Conservation (phyloP, 1,140 invertebrate genomes). For the Aphelinus atriplicis region DNA sequence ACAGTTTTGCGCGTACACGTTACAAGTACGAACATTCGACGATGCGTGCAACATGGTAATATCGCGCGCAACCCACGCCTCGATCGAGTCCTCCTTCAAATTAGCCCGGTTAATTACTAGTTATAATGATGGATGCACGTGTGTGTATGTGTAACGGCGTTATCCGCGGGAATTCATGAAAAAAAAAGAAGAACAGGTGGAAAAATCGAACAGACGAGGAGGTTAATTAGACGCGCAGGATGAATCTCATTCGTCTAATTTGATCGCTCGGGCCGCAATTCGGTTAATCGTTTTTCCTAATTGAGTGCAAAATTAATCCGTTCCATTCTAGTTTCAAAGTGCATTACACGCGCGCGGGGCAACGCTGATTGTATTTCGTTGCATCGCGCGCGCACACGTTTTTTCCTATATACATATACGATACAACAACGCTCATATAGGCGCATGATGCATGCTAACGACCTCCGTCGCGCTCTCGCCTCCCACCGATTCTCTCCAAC, state of each 20-base stretch:
- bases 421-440: conserved; percentile 10
- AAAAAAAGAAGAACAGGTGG: neutral
- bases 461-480: conserved; percentile 16
- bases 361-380: too few relatives aligned
- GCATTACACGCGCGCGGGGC: neutral
- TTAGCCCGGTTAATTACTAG: too few relatives aligned
- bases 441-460: conserved; percentile 38
- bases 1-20: too few relatives aligned
- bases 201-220: neutral
- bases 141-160: neutral
- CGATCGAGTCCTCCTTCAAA: too few relatives aligned
- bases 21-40: too few relatives aligned
- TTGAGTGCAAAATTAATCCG: conserved; percentile 32
- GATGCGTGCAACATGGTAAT: too few relatives aligned
- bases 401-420: neutral
- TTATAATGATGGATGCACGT: too few relatives aligned
- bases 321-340: conserved; percentile 30
- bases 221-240: conserved; percentile 33
- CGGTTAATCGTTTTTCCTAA: conserved; percentile 39
- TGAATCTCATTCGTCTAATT: conserved; percentile 29
- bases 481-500: neutral
- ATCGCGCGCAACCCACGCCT: too few relatives aligned
- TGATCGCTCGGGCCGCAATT: conserved; percentile 17
- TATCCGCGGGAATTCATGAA: neutral
- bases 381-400: neutral